phyloP scores from a whole-genome alignment of 2,888 invertebrate species.

The Campopleginae sp. region DNA sequence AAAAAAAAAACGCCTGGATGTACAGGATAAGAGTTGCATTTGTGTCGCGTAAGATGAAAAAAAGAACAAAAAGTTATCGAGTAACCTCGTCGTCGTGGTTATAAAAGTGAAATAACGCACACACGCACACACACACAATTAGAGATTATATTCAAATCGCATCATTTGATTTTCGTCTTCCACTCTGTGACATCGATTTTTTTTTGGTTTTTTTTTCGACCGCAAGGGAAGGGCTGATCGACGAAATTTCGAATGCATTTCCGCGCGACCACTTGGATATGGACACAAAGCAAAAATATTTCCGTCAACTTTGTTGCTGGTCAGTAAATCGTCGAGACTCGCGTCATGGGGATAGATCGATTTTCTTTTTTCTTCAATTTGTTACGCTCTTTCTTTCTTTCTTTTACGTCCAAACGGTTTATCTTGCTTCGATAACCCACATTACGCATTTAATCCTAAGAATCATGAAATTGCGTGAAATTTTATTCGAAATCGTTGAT shows the following conservation, averaged over 20 bases:
- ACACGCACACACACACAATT: conserved; percentile 29
- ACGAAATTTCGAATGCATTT: conserved; percentile 56
- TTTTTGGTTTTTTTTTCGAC: conserved; percentile 38
- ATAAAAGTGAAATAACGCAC: conserved; percentile 53
- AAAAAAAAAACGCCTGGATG: conserved; percentile 76
- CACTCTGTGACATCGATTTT: conserved; percentile 61
- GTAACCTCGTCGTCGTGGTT: conserved; percentile 22
- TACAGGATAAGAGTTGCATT: conserved; percentile 65
- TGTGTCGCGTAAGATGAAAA: conserved; percentile 46
- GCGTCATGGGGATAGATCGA: conserved; percentile 21
- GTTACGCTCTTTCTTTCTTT: not conserved
- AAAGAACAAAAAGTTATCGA: conserved; percentile 19
- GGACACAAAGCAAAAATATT: conserved; percentile 5
- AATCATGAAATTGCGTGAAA: conserved; percentile 18
- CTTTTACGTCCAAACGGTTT: conserved; percentile 18
- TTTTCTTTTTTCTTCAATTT: conserved; percentile 24
- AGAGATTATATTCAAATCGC: conserved; percentile 57
- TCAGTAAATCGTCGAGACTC: not conserved
- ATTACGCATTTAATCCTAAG: conserved; percentile 20
- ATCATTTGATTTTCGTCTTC: conserved; percentile 63
- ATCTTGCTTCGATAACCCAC: conserved; percentile 3
- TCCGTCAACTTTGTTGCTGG: not conserved
- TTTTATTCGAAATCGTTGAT: conserved; percentile 7
- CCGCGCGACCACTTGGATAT: conserved; percentile 29
- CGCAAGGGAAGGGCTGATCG: conserved; percentile 41